Conservation (phyloP, 2,888 invertebrate species). For the Ormyrus thymus region DNA sequence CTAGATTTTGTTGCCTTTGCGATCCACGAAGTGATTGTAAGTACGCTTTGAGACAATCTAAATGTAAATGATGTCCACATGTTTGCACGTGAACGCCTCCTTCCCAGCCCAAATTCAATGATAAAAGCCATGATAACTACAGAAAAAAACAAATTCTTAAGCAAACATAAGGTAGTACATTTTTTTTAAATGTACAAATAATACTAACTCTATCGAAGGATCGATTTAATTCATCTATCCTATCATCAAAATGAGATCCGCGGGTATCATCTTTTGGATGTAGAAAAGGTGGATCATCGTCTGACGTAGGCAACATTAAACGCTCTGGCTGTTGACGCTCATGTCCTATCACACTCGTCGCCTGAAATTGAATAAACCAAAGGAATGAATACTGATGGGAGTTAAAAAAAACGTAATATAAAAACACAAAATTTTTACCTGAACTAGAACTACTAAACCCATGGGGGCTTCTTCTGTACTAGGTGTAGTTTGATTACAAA, state of each 20-base stretch:
- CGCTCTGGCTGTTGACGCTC: conserved; percentile 79
- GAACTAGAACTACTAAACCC: conserved; percentile 91
- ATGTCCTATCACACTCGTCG: conserved; percentile 92
- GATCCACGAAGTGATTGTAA: conserved; percentile 88
- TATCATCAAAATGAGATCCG: conserved; percentile 85
- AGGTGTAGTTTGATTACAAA: conserved; percentile 93
- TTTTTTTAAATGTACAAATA: no score
- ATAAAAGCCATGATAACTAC: conserved; percentile 83
- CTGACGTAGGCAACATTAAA: conserved; percentile 79
- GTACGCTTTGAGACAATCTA: conserved; percentile 95
- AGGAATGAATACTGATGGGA: conserved; percentile 3
- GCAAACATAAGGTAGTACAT: no score
- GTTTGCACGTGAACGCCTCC: conserved; percentile 95
- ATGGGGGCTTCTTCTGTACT: conserved; percentile 90
- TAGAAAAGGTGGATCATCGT: conserved; percentile 79
- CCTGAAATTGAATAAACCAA: conserved; percentile 71
- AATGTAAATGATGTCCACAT: conserved; percentile 97
- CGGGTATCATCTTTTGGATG: conserved; percentile 80
- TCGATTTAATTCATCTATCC: conserved; percentile 84
- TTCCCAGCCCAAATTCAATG: conserved; percentile 90
- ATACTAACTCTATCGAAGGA: conserved; percentile 84
- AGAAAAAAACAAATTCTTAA: no score
- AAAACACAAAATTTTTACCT: conserved; percentile 74
- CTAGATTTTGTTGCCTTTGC: conserved; percentile 83
- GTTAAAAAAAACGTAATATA: background rate